Base-by-base conservation (phyloP, 2,888 invertebrate species). In the Zaprionus obscuricornis region DNA sequence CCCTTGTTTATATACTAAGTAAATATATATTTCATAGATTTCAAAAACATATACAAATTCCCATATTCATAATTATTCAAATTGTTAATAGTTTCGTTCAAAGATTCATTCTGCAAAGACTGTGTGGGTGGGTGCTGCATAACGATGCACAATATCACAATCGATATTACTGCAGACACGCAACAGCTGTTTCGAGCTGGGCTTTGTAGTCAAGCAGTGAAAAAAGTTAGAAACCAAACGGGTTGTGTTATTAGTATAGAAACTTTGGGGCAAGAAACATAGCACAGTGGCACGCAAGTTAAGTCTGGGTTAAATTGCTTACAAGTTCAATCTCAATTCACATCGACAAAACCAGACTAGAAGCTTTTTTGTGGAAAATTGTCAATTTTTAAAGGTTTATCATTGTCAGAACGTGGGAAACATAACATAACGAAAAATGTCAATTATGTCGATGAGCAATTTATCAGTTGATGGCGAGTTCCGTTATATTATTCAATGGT, bases 401-500 rank as follows among this genome's bases (percentile, higher is more conserved):
- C 37, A 50, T 29, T 56, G 27, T 36, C 37, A 17, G 36, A 58
- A 29, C 59, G 60, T 62, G 54, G 31, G 46, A 55, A 71, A 37
- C 24, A 39, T 5, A 16, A 59, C 10, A 46, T 17, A 39, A 56
- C 7, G 36, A 26, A 27, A 52, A 50, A 52, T 46, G 47, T 8
- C 13, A 70, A 72, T 52, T 17, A 93, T 93, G 92, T 92, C 93
- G 22, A 91, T 91, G 56, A 91, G 91, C 64, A 92, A 92, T 49
- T 88, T 93, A 78, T 92, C 93, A 2, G 90, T 93, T 24, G 95
- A 95, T 85, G 94, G 94, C 2, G 96, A 97, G 90, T 91, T 96
- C 79, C 92, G 95, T 50, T 97, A 96, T 88, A 91, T 96, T 70
- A 91, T 95, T 54, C 95, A 96, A 87, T 97, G 97, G 97, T 97